phyloP scores from a whole-genome alignment of 2,797 vertebrate genomes.

The Euphonia xanthogaster region DNA sequence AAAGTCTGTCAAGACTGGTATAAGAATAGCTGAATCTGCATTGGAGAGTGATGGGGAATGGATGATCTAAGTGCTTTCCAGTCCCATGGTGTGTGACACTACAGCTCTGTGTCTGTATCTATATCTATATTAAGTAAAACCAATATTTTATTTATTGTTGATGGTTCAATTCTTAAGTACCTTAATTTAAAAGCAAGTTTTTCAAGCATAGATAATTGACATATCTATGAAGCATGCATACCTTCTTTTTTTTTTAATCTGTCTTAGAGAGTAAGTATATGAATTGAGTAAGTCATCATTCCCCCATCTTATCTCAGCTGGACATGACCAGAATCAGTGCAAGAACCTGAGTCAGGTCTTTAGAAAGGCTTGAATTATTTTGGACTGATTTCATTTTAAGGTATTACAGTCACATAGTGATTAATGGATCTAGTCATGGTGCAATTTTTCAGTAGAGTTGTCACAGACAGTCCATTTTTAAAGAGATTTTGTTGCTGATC shows the following conservation, averaged over 20 bases:
- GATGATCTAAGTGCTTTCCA: not conserved
- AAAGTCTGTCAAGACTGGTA: not conserved
- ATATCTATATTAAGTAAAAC: not conserved
- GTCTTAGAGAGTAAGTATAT: not conserved
- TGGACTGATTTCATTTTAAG: conserved; percentile 17
- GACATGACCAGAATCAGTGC: not conserved
- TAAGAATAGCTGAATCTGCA: not conserved
- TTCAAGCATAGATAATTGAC: not conserved
- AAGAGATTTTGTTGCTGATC: not conserved
- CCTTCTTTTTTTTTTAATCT: not conserved
- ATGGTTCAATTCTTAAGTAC: not conserved
- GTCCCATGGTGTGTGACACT: not conserved
- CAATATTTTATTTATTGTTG: not conserved
- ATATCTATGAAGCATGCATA: not conserved
- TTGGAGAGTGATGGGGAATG: not conserved
- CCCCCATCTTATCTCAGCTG: not conserved
- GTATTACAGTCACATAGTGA: not conserved
- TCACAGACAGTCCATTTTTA: not conserved
- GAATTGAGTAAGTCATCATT: not conserved
- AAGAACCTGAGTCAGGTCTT: not conserved
- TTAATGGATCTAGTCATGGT: not conserved
- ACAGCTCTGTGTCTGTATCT: not conserved
- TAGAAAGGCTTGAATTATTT: conserved; percentile 38
- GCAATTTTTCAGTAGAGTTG: not conserved
- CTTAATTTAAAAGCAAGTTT: not conserved